phyloP scores from a whole-genome alignment of 23 tunicate species.

The Styela plicata region DNA sequence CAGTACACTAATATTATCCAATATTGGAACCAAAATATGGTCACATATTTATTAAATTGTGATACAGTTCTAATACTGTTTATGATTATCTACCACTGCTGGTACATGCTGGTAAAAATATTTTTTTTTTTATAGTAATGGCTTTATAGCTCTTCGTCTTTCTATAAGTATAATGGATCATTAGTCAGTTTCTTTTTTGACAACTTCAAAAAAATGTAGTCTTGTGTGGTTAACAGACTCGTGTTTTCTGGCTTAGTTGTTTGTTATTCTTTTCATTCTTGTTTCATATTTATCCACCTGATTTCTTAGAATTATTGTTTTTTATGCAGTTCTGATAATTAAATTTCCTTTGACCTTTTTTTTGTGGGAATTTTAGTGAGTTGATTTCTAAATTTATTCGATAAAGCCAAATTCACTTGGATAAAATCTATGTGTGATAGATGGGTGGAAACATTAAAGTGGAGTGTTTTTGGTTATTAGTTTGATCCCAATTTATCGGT shows the following conservation, averaged over 20 bases:
- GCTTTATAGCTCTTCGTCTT: too few species aligned
- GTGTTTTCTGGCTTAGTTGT: not conserved
- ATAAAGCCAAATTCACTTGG: not conserved
- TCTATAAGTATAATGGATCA: too few species aligned
- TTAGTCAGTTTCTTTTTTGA: not conserved
- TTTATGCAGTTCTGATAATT: slow-evolving; percentile 22
- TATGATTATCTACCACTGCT: too few species aligned
- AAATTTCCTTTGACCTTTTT: too few species aligned
- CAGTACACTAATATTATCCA: too few species aligned
- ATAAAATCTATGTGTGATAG: not conserved
- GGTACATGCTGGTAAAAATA: too few species aligned
- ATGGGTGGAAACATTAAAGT: slow-evolving; percentile 9
- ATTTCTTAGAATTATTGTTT: not conserved
- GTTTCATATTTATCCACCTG: not conserved
- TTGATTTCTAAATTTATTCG: not conserved
- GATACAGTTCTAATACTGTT: too few species aligned
- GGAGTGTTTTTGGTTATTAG: too few species aligned
- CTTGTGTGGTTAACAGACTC: not conserved
- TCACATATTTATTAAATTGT: too few species aligned
- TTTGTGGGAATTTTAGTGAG: not conserved
- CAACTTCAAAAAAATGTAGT: not conserved
- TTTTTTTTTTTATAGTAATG: too few species aligned
- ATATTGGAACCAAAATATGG: too few species aligned
- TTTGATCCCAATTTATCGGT: too few species aligned
- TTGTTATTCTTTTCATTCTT: not conserved